These are phyloP conservation scores for Euleptes europaea DNA, from an alignment of 2,113 vertebrate genomes.

Conservation along the genomic window DNA sequence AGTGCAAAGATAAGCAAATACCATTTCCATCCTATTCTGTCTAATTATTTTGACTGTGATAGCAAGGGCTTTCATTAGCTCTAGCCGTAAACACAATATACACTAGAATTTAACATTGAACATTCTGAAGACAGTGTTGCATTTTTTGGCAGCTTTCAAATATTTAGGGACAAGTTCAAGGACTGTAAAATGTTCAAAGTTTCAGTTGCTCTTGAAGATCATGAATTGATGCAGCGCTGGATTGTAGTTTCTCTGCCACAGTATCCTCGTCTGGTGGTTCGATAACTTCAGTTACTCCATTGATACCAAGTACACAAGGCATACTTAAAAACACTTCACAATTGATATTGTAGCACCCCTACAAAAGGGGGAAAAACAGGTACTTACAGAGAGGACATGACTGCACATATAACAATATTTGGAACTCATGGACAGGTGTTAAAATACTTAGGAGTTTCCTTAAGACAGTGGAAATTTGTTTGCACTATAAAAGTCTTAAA, in stretches of 20 bases:
- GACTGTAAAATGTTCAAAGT: constrained; percentile 69
- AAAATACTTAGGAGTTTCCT: background rate
- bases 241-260: constrained; percentile 77
- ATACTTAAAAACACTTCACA: constrained; percentile 93
- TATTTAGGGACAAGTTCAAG: background rate
- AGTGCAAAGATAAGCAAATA: no score
- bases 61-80: background rate
- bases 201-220: constrained; percentile 84
- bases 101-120: background rate
- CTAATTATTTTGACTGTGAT: background rate
- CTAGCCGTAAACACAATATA: background rate
- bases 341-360: constrained; percentile 86
- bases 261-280: constrained; percentile 73
- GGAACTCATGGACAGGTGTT: background rate
- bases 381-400: background rate
- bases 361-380: constrained; percentile 37
- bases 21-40: background rate
- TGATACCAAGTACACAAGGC: constrained; percentile 84
- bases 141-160: background rate
- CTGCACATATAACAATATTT: background rate
- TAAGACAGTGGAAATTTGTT: background rate
- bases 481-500: no score
- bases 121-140: background rate
- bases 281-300: constrained; percentile 81
- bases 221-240: constrained; percentile 79